phyloP scores from a whole-genome alignment of 2,888 invertebrate genomes.

The Coenonympha glycerion region DNA sequence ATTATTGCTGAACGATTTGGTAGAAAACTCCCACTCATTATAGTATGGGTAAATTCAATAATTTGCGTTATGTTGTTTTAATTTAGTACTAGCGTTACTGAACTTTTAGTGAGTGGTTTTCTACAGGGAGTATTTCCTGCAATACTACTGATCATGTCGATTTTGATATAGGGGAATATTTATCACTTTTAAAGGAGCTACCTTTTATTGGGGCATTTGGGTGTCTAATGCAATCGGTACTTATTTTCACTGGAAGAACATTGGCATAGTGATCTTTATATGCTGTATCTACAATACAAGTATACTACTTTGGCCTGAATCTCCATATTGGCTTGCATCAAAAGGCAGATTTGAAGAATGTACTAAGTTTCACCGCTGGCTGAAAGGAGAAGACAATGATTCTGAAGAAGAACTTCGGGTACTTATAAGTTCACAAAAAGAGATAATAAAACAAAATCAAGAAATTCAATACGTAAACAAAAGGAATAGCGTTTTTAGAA shows the following conservation, averaged over 20 bases:
- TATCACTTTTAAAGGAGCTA: constrained; percentile 35
- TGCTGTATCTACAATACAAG: constrained; percentile 6
- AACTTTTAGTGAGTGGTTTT: constrained; percentile 4
- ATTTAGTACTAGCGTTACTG: not conserved
- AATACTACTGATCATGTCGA: not conserved
- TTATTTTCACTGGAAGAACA: constrained; percentile 34
- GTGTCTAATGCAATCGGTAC: constrained; percentile 38
- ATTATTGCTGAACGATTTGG: constrained; percentile 1
- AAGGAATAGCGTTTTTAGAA: not conserved
- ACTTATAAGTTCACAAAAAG: not conserved
- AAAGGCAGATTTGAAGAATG: constrained; percentile 26
- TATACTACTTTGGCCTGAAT: constrained; percentile 18
- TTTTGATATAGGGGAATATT: constrained; percentile 35
- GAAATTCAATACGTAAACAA: constrained; percentile 21
- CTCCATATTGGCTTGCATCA: constrained; percentile 5
- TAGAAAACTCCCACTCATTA: not conserved
- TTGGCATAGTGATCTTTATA: constrained; percentile 26
- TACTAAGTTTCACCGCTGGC: constrained; percentile 23
- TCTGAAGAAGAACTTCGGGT: constrained; percentile 25
- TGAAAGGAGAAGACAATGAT: constrained; percentile 23
- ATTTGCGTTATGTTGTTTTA: not conserved
- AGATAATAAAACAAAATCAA: constrained; percentile 30
- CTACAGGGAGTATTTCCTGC: not conserved
- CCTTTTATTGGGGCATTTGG: constrained; percentile 37
- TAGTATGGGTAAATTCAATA: constrained; percentile 1